Conservation (phyloP, 2,888 invertebrate genomes). For the Bedellia somnulentella region DNA sequence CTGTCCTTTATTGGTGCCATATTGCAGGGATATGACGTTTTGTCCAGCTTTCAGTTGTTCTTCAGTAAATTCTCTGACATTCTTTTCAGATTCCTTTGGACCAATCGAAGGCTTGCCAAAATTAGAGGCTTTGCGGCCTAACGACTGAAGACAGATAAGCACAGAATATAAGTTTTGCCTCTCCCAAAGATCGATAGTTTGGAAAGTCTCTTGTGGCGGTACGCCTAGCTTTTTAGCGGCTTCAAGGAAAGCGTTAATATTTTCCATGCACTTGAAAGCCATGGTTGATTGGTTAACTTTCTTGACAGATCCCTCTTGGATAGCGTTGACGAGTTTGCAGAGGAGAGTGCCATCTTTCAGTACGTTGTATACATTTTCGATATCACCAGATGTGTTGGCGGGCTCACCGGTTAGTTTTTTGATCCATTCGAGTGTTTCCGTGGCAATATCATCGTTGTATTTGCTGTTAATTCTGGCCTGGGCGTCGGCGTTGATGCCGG, state of each 20-base stretch:
- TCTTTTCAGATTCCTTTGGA: constrained; percentile 94
- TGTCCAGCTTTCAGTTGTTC: constrained; percentile 93
- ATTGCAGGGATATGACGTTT: constrained; percentile 90
- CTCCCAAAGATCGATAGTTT: constrained; percentile 98
- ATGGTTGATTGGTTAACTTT: constrained; percentile 88
- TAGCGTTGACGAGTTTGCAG: constrained; percentile 85
- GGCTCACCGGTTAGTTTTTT: constrained; percentile 80
- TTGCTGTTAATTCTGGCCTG: constrained; percentile 83
- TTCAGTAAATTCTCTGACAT: constrained; percentile 88
- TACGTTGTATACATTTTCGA: constrained; percentile 86
- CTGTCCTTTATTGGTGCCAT: constrained; percentile 96
- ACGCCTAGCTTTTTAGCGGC: constrained; percentile 86
- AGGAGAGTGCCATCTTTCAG: constrained; percentile 89
- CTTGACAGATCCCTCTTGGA: constrained; percentile 86
- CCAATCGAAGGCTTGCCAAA: constrained; percentile 88
- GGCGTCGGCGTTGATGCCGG: constrained; percentile 54
- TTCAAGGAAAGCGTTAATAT: constrained; percentile 91
- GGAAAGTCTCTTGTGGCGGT: constrained; percentile 91
- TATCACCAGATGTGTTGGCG: constrained; percentile 81
- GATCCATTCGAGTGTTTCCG: constrained; percentile 93
- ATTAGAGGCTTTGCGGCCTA: constrained; percentile 89
- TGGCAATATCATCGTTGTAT: constrained; percentile 91
- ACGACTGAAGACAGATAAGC: constrained; percentile 88
- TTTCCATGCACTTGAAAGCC: constrained; percentile 99
- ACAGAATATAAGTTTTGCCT: constrained; percentile 96